Base-by-base conservation (phyloP, 2,888 invertebrate genomes). In the Acleris emargana region DNA sequence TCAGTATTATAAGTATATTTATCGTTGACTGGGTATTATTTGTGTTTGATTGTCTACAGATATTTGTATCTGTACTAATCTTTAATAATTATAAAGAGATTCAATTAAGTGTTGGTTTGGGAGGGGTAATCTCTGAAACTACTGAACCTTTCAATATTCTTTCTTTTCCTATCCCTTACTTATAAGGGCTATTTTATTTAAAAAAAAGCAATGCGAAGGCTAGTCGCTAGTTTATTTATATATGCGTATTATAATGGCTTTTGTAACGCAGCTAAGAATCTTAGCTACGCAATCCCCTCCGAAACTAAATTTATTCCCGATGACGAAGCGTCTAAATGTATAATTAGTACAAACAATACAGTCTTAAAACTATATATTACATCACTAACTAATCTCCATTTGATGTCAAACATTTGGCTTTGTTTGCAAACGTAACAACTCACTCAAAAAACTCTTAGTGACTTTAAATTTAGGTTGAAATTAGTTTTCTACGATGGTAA, bases 361-460 rank as follows among this genome's bases (percentile, higher is more conserved):
- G 47, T 66, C 57, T 57, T 22, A 47, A 61, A 61, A 66, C 60
- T 51, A 66, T 61, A 66, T 57, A 57, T 66, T 66, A 66, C 66
- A 57, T 60, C 52, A 47, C 32, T 17, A 51, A 57, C 51, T 51
- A 47, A 61, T 66, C 55, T 45, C 38, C 55, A 61, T 57, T 52
- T 57, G 66, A 66, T 50, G 60, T 57, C 66, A 57, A 60, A 66
- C 66, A 66, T 66, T 66, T 66, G 66, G 18, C 58, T 22, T 16
- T 9, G 22, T 18, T 52, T 51, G 22, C 66, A 49, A 61, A 57
- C 32, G 25, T 47, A 55, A n/a, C 32, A 43, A 9, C 20, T 17
- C 25, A 6, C 5, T 43, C 43, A 9, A 13, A 2, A 7, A 17
- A 7, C 17, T 4, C 43, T 42, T 59, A 55, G 28, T 5, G 0